Base-by-base conservation (phyloP, 2,113 vertebrate species). In the Nerophis lumbriciformis region DNA sequence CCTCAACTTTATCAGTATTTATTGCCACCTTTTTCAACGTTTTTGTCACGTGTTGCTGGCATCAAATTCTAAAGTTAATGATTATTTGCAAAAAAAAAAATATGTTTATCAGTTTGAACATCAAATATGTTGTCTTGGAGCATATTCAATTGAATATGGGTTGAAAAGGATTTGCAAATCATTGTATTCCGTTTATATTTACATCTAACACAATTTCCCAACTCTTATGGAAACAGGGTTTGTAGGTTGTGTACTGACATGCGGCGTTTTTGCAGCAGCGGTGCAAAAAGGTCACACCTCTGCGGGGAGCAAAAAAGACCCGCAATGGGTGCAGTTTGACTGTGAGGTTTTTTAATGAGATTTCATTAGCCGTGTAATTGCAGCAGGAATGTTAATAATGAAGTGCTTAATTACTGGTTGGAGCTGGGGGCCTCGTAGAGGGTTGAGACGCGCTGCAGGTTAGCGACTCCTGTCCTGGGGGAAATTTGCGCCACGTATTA, bases 311-410 rank as follows among this genome's bases (percentile, higher is more conserved):
- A 73, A 77, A 78, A 81, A 28, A 28, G 4, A 28, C 2, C 2
- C 28, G 55, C 77, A 84, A 82, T 21, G 66, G 48, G 48, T 39
- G 68, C 67, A 70, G 69, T 73, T 70, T 72, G 72, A 76, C 77
- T 82, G 75, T 52, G 16, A 64, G 73, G 66, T 83, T 79, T 28
- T 14, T 81, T 83, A 80, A 89, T 86, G 83, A 72, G 72, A 76
- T 79, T 73, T 60, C 67, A 85, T 86, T 87, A 82, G 76, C 71
- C 70, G 71, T 77, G 82, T 85, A 86, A 90, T 88, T 80, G 79
- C 77, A 82, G 85, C 72, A 83, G 71, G 65, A 85, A 82, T 84
- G 72, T 66, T 84, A 51, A 68, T 88, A 83, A 88, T 85, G 85
- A 86, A 81, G 76, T 45, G 42, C 84, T 53, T 85, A 79, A 86